Evolutionary conservation across 2,888 invertebrate species (phyloP).

Genomic region (Nemurella pictetii): DNA sequence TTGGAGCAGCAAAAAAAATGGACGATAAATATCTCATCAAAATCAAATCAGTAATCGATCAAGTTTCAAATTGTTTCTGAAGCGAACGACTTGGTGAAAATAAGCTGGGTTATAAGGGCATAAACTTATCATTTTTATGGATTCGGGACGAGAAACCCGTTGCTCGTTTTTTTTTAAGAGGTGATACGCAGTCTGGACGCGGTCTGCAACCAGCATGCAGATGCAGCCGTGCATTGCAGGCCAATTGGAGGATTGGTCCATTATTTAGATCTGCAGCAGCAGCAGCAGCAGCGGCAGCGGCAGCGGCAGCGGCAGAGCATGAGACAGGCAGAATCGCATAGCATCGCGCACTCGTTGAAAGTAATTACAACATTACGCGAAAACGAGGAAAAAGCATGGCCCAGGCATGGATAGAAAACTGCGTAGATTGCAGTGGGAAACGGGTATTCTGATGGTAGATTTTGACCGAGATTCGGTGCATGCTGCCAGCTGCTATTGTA

Average conservation of each 20-base stretch:
- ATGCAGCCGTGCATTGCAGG: not conserved
- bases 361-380: not conserved
- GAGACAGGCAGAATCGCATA: too few relatives aligned
- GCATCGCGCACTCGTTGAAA: not conserved
- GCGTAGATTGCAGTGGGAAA: not conserved
- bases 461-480: not conserved
- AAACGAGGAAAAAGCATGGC: not conserved
- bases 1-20: not conserved
- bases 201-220: too few relatives aligned
- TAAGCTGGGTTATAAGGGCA: too few relatives aligned
- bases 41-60: conserved; percentile 24
- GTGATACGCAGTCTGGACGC: too few relatives aligned
- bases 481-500: too few relatives aligned
- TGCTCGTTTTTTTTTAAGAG: too few relatives aligned
- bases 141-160: too few relatives aligned
- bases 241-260: too few relatives aligned
- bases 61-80: not conserved
- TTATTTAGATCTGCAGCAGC: too few relatives aligned
- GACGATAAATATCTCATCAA: conserved; percentile 19
- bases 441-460: too few relatives aligned
- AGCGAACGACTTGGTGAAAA: not conserved
- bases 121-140: not conserved
- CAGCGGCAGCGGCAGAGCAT: too few relatives aligned
- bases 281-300: too few relatives aligned
- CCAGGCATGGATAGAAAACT: not conserved